Conservation (phyloP, 2,888 invertebrate genomes). For the Amiota communis region DNA sequence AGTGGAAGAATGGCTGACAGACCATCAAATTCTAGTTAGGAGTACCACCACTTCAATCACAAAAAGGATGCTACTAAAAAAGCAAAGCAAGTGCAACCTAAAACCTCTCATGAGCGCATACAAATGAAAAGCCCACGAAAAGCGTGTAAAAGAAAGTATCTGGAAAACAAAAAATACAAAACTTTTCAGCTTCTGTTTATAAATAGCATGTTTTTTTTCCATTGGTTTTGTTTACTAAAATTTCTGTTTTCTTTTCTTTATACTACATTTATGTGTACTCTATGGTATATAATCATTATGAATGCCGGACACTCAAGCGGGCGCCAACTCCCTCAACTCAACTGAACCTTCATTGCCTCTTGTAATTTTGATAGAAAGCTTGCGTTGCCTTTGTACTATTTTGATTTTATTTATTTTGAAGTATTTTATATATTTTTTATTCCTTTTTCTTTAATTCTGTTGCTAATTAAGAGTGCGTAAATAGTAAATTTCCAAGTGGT, state of each 20-base stretch:
- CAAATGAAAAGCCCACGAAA: conserved; percentile 24
- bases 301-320: conserved; percentile 11
- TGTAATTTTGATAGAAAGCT: background rate
- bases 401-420: conserved; percentile 24
- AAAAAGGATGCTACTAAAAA: background rate
- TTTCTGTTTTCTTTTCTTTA: background rate
- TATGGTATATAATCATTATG: conserved; percentile 11
- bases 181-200: conserved; percentile 26
- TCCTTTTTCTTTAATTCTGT: conserved; percentile 14
- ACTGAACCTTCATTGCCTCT: background rate
- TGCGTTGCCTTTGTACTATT: conserved; percentile 16
- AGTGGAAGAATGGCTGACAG: background rate
- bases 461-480: conserved; percentile 31
- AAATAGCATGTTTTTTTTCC: conserved; percentile 12
- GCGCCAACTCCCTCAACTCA: background rate
- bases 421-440: conserved; percentile 3
- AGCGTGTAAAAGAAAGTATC: conserved; percentile 8
- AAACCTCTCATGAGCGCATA: conserved; percentile 22
- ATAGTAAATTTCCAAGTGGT: conserved; percentile 28
- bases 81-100: conserved; percentile 11
- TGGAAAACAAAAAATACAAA: conserved; percentile 12
- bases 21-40: background rate
- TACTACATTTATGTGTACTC: background rate
- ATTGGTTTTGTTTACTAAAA: background rate
- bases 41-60: background rate